Base-by-base conservation (phyloP, 2,113 vertebrate species). In the Phodopus roborovskii region DNA sequence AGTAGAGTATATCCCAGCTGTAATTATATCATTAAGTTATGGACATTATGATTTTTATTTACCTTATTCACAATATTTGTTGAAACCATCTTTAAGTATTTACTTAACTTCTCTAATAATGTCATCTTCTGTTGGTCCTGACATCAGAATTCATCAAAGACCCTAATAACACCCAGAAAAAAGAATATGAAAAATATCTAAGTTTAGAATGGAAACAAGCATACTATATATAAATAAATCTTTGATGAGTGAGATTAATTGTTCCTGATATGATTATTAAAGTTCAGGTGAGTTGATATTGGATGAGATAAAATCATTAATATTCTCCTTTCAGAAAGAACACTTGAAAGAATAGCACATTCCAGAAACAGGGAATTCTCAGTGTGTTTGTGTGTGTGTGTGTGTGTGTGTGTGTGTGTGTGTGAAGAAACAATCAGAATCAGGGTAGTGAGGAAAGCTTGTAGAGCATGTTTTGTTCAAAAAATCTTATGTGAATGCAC, bases 61-160 rank as follows among this genome's bases (percentile, higher is more conserved):
- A 17, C 19, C 13, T 75, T 75, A 92, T 90, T 50, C 10, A 78
- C 3, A 77, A 56, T 88, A 79, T 36, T 90, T 79, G 6, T 56
- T 96, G 20, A 7, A 56, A 42, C 56, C 12, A 45, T 93, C 50
- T 95, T 94, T 85, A 94, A 94, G 30, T 20, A 22, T 64, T n/a
- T 42, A n/a, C 26, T 88, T 84, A 82, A 86, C 7, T 87, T 93
- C 68, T 83, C 92, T 66, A 90, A 68, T 56, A 88, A 91, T 12
- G 48, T 85, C 39, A 88, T 84, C 36, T 53, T 91, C 71, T 85
- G 11, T 62, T 81, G 36, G 30, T 71, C 16, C 73, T 77, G 94
- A 50, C 8, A 85, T 75, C 33, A 64, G 7, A 92, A 12, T 11
- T 81, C 71, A 75, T 79, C 42, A 94, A 95, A 92, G 16, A 19